Evolutionary conservation across 1,140 invertebrate species (phyloP), one percentile per base, ranked within the genome.

Genomic region (Achroia grisella): DNA sequence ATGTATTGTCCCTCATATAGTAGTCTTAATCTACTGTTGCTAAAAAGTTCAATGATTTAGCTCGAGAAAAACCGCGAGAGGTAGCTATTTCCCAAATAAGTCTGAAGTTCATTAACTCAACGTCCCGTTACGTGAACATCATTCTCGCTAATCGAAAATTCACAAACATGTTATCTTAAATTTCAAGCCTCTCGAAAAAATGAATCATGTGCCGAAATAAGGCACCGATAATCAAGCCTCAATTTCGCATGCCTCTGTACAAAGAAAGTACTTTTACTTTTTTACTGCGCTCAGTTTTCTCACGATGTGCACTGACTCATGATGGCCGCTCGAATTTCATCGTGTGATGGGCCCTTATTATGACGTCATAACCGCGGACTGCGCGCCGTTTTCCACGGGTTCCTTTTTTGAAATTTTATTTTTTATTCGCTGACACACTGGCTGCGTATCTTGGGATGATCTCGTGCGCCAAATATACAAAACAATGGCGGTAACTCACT

Each of bases 261-360:
- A 71, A 78, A 78, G 77, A 79, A 71, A 76, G 62, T 52, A 70
- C 76, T 80, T 70, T 80, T 80, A 78, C 79, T 77, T 80, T 79
- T 72, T 75, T 74, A 62, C 55, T 65, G 44, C 48, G 48, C 52
- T 55, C 51, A 37, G 54, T 78, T 64, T 72, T 77, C 67, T 73
- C 71, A 76, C 71, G 62, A 40, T 48, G 44, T 10, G 31, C 54
- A 57, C 56, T 80, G 71, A 80, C 52, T 77, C 70, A 80, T 44
- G 47, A 52, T 23, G 33, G 48, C 56, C 46, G 35, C 44, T 50
- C 49, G 57, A 53, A 58, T 69, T 64, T 62, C 50, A 46, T 62
- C 52, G 63, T 62, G 61, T 62, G 56, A 29, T 45, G 53, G 63
- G 56, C 50, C 71, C 57, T 68, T 72, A 71, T 79, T 75, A 77